Conservation (phyloP, 2,888 invertebrate species). For the Lysandra bellargus region DNA sequence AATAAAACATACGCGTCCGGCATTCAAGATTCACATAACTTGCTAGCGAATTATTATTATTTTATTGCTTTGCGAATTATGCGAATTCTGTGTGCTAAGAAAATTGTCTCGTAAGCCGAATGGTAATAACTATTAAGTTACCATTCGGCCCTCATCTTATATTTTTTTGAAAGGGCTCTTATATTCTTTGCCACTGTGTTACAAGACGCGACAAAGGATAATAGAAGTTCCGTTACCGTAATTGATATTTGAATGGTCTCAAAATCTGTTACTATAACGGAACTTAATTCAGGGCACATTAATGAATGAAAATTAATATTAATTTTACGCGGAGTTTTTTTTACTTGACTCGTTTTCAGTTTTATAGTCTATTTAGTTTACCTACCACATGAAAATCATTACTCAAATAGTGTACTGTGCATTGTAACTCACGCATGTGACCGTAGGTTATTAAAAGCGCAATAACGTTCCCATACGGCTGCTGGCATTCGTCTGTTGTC, state of each 20-base stretch:
- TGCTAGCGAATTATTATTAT: slow-evolving; percentile 43
- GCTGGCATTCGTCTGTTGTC: slow-evolving; percentile 68
- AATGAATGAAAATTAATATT: not conserved
- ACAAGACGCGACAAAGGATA: too few species aligned
- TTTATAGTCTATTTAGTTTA: not conserved
- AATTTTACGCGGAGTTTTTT: not conserved
- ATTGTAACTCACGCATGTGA: slow-evolving; percentile 17
- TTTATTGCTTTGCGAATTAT: slow-evolving; percentile 60
- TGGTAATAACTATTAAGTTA: too few species aligned
- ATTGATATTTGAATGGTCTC: too few species aligned
- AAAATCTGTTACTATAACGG: too few species aligned
- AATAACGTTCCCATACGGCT: slow-evolving; percentile 58
- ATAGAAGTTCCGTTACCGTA: too few species aligned
- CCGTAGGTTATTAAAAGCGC: slow-evolving; percentile 27
- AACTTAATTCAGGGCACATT: too few species aligned
- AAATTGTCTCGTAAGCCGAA: not conserved
- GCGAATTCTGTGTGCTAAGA: slow-evolving; percentile 52
- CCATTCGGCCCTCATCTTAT: too few species aligned
- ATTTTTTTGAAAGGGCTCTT: too few species aligned
- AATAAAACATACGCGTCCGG: slow-evolving; percentile 54
- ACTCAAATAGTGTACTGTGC: not conserved
- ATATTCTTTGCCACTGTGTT: too few species aligned
- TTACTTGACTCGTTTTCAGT: not conserved
- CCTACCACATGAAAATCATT: slow-evolving; percentile 10
- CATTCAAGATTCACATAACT: slow-evolving; percentile 77